Evolutionary conservation across 1,140 invertebrate genomes (phyloP).

Genomic region (Luehdorfia chinensis): DNA sequence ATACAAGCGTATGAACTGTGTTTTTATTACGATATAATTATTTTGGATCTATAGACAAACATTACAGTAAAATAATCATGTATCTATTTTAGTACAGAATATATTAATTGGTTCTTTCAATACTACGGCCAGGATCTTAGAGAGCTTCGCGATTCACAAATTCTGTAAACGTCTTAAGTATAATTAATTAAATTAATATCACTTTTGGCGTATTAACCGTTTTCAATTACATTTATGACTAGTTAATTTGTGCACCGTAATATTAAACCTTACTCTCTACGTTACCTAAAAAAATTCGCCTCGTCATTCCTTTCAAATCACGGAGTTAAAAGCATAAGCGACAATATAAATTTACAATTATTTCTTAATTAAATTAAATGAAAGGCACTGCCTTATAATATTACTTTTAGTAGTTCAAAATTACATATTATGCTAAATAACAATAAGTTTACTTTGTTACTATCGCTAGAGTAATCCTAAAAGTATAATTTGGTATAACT

Average conservation of each 20-base stretch:
- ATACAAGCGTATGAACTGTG: too few relatives aligned
- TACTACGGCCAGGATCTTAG: not conserved
- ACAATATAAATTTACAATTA: not conserved
- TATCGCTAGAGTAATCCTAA: too few relatives aligned
- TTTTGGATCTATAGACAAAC: not conserved
- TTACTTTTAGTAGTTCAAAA: too few relatives aligned
- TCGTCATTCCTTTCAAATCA: not conserved
- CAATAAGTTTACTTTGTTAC: too few relatives aligned
- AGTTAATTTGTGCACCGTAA: constrained; percentile 4
- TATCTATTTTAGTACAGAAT: constrained; percentile 9
- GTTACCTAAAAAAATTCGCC: not conserved
- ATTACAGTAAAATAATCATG: constrained; percentile 15
- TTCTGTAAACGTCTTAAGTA: constrained; percentile 17
- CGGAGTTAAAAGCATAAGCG: not conserved
- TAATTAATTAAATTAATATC: constrained; percentile 40
- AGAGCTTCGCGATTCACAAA: not conserved
- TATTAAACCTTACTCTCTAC: not conserved
- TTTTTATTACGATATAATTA: constrained; percentile 1
- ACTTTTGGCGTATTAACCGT: constrained; percentile 37
- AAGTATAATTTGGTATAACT: too few relatives aligned
- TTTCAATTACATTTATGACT: constrained; percentile 15
- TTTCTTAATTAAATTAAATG: constrained; percentile 31
- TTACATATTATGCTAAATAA: too few relatives aligned
- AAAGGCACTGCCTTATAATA: constrained; percentile 46
- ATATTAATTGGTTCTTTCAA: constrained; percentile 27